A percentile compares a stretch with the other conserved stretches of the same genome.
Conservation (phyloP, 2,797 vertebrate genomes). For the Lophura swinhoii region DNA sequence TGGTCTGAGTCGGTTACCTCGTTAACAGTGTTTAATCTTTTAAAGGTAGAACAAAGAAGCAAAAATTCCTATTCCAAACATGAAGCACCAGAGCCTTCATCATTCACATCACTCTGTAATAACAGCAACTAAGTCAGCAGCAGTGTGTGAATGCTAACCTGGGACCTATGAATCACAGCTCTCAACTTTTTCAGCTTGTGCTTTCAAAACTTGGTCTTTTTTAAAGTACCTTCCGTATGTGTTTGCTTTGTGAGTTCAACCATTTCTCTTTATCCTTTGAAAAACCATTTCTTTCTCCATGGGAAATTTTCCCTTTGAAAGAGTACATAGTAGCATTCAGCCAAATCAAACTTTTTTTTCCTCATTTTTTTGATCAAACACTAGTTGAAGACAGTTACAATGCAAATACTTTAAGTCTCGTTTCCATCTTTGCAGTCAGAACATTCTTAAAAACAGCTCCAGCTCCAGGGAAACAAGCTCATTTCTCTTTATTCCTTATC, state of each 20-base stretch:
- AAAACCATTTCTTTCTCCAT: not conserved
- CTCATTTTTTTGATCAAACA: not conserved
- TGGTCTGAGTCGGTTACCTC: not conserved
- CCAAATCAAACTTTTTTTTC: rapidly evolving
- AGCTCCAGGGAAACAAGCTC: conserved; percentile 1
- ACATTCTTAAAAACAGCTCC: conserved; percentile 20
- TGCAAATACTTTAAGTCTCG: not conserved
- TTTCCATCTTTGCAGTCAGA: conserved; percentile 2
- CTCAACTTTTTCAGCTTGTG: not conserved
- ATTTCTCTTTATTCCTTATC: conserved; percentile 43
- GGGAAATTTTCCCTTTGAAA: not conserved
- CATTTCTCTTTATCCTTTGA: not conserved
- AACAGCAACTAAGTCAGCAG: not conserved
- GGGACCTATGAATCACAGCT: not conserved
- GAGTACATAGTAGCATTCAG: not conserved
- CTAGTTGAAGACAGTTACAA: not conserved
- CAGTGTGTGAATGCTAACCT: not conserved
- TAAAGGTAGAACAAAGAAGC: not conserved
- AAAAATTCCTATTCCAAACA: not conserved
- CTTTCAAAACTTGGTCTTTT: not conserved
- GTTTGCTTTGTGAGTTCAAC: not conserved
- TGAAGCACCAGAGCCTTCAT: not conserved
- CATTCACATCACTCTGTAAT: not conserved
- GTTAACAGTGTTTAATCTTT: not conserved
- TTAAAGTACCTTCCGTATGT: not conserved